Evolutionary conservation across 30 jellyfish, hydroid and myxozoan species (phyloP), one percentile per base, ranked within the genome.

Genomic region (Aurelia aurita): DNA sequence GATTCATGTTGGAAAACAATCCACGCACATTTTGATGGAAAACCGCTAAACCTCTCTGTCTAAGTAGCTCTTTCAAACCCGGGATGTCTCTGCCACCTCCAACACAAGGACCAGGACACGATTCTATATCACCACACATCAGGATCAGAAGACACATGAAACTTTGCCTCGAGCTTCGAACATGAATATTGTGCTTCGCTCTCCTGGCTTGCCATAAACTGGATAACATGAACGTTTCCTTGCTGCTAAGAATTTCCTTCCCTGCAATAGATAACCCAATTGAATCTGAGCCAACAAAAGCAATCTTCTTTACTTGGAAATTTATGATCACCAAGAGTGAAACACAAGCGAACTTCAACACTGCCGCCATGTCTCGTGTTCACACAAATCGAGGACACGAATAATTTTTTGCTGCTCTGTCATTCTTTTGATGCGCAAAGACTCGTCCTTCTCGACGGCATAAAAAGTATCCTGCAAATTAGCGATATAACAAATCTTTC

Each of bases 21-120:
- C 90, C 95, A 18, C 90, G 85, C 79, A 73, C 90, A 35, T 86
- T 86, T 76, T 72, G 90, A 61, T 86, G 95, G 77, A 86, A 86
- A 75, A 86, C 46, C 69, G 61, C 63, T 60, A 74, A 15, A 57
- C 85, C 95, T n/a, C 90, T 85, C 88, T 63, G 29, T 77, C 66
- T 45, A 31, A 58, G 88, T 77, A 77, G 69, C n/a, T n/a, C n/a
- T n/a, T n/a, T n/a, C n/a, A n/a, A n/a, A n/a, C n/a, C n/a, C n/a
- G n/a, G n/a, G n/a, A n/a, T n/a, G n/a, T n/a, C n/a, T n/a, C n/a
- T n/a, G n/a, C n/a, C n/a, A n/a, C n/a, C n/a, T n/a, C n/a, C n/a
- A n/a, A n/a, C n/a, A n/a, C n/a, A n/a, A n/a, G n/a, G n/a, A n/a
- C n/a, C n/a, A n/a, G n/a, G n/a, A n/a, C n/a, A n/a, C n/a, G n/a